Conservation (phyloP, 2,797 vertebrate genomes). For the Tapera naevia region DNA sequence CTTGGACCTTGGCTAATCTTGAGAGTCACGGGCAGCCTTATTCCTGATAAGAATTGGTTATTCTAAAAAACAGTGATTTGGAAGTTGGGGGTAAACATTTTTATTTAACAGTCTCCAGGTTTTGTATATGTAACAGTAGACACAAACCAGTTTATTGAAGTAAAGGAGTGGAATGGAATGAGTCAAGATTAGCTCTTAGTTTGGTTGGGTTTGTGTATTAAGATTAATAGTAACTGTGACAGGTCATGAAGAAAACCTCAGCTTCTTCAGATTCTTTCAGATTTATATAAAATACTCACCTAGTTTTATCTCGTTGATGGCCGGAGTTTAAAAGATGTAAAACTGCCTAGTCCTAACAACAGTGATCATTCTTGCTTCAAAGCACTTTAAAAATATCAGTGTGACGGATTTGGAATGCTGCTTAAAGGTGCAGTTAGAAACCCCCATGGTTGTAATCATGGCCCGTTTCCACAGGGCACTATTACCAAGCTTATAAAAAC, state of each 20-base stretch:
- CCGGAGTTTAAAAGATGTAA: background rate
- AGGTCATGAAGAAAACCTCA: background rate
- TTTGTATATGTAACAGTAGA: background rate
- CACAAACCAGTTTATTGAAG: background rate
- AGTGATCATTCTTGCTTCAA: background rate
- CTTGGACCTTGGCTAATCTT: background rate
- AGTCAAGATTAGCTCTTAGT: background rate
- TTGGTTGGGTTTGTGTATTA: background rate
- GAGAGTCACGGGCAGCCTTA: background rate
- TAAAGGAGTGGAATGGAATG: background rate
- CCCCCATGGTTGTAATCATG: background rate
- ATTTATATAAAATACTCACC: background rate
- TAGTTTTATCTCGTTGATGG: background rate
- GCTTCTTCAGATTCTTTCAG: background rate
- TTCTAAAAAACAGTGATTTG: background rate
- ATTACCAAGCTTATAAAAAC: conserved; percentile 24
- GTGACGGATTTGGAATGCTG: background rate
- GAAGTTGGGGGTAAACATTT: background rate
- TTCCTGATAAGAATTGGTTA: background rate
- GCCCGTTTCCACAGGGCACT: conserved; percentile 31
- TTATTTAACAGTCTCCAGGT: background rate
- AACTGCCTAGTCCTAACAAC: background rate
- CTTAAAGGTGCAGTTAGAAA: conserved; percentile 5
- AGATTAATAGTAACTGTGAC: background rate
- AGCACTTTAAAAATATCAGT: background rate